Evolutionary conservation across 2,113 vertebrate species (phyloP), one percentile per base, ranked within the genome.

Genomic region (Monarcha castaneiventris): DNA sequence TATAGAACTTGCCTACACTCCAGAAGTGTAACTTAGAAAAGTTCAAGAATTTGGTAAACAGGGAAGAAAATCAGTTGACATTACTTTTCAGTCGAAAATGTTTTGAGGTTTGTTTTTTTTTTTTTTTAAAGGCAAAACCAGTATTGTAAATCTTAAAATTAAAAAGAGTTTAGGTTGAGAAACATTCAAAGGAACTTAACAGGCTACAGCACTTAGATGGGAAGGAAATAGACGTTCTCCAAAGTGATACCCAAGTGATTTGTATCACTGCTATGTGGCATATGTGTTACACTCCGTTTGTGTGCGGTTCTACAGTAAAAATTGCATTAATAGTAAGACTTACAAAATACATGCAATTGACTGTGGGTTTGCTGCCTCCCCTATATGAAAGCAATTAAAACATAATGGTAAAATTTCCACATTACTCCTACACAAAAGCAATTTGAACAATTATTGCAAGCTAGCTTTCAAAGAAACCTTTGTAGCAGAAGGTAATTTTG

Each of bases 361-460:
- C 32, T 75, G 10, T 67, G 46, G 0, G 26, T 96, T 93, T 73
- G 21, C 16, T 79, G n/a, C 39, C 19, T 93, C 75, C 16, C 9
- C 72, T 82, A 33, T 64, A 91, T 83, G 58, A 75, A 96, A 82
- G 44, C 44, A 87, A 94, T 93, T 95, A 92, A 95, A 95, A 51
- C 16, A 84, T 37, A 76, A 82, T 49, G 13, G 29, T 59, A 91
- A 89, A 29, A 64, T 67, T 90, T 90, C 49, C 61, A 9, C 85
- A 72, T 66, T 87, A 84, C 25, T 80, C 48, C 39, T 81, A 84
- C 55, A 43, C 43, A 30, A 54, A 85, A 30, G n/a, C 2, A 2
- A 87, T 85, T 84, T 62, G 51, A 96, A 79, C n/a, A 93, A 49
- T 78, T 93, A 84, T 72, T 90, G 21, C 33, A 68, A 84, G 37